Conservation (phyloP, 2,797 vertebrate genomes). For the Lophius americanus region DNA sequence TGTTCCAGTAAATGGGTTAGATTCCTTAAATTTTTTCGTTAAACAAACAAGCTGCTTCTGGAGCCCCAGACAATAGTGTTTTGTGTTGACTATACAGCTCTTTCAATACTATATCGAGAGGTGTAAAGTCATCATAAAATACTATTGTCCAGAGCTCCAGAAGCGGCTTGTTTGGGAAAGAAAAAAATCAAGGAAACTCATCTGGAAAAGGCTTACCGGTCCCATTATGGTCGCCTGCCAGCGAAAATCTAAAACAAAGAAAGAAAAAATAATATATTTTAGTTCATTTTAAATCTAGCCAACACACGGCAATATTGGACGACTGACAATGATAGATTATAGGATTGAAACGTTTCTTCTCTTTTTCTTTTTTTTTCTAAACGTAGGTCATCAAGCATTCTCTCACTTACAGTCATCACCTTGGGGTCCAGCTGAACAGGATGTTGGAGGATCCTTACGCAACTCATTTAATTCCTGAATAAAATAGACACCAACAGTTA, state of each 20-base stretch:
- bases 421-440: conserved; percentile 82
- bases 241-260: conserved; percentile 76
- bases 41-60: no score
- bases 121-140: conserved; percentile 70
- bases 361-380: background rate
- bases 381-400: background rate
- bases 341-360: background rate
- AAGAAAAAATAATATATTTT: conserved; percentile 25
- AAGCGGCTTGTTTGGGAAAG: conserved; percentile 55
- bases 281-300: background rate
- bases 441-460: conserved; percentile 79
- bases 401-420: conserved; percentile 80
- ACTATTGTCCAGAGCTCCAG: conserved; percentile 73
- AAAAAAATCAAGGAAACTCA: conserved; percentile 42
- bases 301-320: background rate
- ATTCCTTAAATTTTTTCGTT: no score
- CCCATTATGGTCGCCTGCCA: conserved; percentile 85
- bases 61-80: no score
- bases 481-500: background rate
- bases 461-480: conserved; percentile 78
- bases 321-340: background rate
- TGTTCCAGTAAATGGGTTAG: conserved; percentile 42
- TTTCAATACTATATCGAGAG: no score
- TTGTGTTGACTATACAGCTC: no score
- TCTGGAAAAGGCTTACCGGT: conserved; percentile 79